Conservation (phyloP, 2,888 invertebrate genomes). For the Tenthredo livida region DNA sequence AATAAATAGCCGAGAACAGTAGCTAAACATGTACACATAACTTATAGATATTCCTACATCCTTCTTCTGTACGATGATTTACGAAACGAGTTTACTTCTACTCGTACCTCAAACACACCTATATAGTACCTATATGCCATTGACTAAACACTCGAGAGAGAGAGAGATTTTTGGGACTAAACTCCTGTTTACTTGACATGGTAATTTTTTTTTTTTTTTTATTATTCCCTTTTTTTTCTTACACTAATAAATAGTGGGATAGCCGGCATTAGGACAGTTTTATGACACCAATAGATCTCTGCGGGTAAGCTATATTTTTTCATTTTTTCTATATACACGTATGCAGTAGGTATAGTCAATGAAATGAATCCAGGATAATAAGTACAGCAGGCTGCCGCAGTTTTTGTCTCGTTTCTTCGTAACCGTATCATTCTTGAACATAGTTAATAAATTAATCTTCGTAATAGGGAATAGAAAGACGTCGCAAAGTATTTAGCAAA, state of each 20-base stretch:
- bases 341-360: background rate
- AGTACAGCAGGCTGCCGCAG: background rate
- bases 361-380: background rate
- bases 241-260: background rate
- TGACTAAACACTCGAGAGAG: background rate
- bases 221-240: background rate
- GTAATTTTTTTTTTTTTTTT: background rate
- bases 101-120: background rate
- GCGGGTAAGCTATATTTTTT: no score
- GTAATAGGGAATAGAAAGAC: slow-evolving; percentile 29
- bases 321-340: background rate
- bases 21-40: background rate
- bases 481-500: background rate
- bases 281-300: background rate
- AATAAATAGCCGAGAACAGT: background rate
- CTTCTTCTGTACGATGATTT: background rate
- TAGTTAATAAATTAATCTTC: slow-evolving; percentile 26
- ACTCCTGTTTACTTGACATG: background rate
- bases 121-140: background rate
- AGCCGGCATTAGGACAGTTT: background rate
- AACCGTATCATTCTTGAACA: background rate
- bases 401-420: background rate
- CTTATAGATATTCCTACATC: background rate
- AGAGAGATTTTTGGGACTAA: background rate
- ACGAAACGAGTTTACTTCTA: slow-evolving; percentile 7